Conservation (phyloP, 2,797 vertebrate genomes). For the Ceyx erithaca region DNA sequence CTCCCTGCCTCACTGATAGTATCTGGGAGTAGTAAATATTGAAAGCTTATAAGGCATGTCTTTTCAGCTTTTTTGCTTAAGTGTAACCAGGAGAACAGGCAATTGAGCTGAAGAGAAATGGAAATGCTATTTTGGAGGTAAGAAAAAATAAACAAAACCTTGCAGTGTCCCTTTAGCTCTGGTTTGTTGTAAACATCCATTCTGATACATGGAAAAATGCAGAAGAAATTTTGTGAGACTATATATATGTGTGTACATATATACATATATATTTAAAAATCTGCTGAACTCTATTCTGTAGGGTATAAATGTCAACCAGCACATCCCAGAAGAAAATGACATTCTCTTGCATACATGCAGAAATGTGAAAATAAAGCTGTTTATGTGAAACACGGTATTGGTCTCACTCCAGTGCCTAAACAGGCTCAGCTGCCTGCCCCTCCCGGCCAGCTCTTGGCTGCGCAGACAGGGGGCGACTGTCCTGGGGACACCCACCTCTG, state of each 20-base stretch:
- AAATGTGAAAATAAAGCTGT: constrained; percentile 48
- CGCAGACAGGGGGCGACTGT: accelerated
- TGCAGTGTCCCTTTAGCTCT: not conserved
- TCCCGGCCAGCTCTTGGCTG: not conserved
- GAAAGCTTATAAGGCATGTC: not conserved
- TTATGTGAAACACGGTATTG: not conserved
- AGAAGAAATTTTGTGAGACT: not conserved
- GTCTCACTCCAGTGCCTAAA: not conserved
- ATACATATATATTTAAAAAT: not conserved
- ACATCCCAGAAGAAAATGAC: not conserved
- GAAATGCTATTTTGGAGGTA: not conserved
- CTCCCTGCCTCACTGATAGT: not conserved
- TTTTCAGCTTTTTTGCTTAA: not conserved
- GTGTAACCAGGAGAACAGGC: not conserved
- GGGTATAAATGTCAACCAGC: not conserved
- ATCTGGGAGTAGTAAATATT: not conserved
- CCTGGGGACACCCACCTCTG: not conserved
- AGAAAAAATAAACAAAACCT: not conserved
- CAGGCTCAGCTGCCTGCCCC: not conserved
- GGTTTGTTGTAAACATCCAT: not conserved
- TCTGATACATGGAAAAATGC: not conserved
- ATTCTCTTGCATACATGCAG: not conserved
- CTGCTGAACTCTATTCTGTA: not conserved
- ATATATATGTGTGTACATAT: constrained; percentile 14
- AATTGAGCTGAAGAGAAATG: not conserved